Evolutionary conservation across 2,888 invertebrate genomes (phyloP).

Genomic region (Heteromyza rotundicornis): DNA sequence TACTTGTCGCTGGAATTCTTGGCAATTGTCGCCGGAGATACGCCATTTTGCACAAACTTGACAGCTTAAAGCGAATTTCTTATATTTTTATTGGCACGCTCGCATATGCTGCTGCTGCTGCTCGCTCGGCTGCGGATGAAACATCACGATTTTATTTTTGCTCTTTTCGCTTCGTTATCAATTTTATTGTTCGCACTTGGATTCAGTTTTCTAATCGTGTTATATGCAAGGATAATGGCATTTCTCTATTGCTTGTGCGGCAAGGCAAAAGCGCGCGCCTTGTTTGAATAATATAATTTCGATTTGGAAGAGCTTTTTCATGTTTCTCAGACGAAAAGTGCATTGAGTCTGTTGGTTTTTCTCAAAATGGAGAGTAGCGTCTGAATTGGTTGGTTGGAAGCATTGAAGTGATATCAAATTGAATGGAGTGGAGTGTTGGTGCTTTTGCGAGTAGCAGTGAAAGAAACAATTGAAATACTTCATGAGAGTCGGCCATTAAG

Average conservation of each 20-base stretch:
- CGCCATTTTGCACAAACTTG: neutral
- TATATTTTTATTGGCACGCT: neutral
- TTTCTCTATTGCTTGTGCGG: neutral
- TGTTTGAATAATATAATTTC: neutral
- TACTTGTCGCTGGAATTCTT: too few relatives aligned
- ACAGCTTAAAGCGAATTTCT: neutral
- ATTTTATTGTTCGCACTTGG: slow-evolving; percentile 4
- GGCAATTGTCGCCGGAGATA: neutral
- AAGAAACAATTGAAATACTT: too few relatives aligned
- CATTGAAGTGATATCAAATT: too few relatives aligned
- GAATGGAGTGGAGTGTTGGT: too few relatives aligned
- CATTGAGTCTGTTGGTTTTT: too few relatives aligned
- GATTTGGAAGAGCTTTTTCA: neutral
- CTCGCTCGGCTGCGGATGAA: neutral
- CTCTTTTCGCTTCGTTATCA: neutral
- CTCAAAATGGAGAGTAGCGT: too few relatives aligned
- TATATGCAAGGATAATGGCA: neutral
- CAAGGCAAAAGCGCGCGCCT: too few relatives aligned
- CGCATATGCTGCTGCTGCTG: neutral
- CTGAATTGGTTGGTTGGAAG: too few relatives aligned
- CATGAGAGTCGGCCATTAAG: too few relatives aligned
- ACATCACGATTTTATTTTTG: neutral
- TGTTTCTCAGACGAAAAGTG: too few relatives aligned
- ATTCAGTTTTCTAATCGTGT: neutral
- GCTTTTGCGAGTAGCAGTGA: too few relatives aligned